Evolutionary conservation across 2,888 invertebrate species (phyloP).

Genomic region (Monochamus alternatus): DNA sequence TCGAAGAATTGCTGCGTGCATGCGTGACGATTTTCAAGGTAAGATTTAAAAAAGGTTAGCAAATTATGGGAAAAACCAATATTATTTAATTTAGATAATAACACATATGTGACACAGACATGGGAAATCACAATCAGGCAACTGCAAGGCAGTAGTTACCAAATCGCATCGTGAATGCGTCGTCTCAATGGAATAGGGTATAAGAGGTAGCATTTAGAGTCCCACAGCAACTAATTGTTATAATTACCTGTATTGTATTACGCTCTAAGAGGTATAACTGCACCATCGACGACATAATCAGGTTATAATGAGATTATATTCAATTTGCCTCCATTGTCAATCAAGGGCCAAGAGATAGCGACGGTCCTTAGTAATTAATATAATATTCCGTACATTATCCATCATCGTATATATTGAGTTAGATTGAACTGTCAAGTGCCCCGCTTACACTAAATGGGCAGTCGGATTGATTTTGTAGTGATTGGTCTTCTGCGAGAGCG

Average conservation of each 20-base stretch:
- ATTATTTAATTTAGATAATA: no score
- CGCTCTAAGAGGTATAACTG: neutral
- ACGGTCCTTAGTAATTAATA: slow-evolving; percentile 46
- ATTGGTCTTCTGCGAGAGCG: neutral
- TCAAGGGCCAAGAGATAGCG: slow-evolving; percentile 44
- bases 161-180: no score
- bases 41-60: no score
- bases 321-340: slow-evolving; percentile 44
- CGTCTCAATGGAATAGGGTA: no score
- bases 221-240: no score
- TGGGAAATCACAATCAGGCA: no score
- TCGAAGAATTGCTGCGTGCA: no score
- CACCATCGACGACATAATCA: slow-evolving; percentile 35
- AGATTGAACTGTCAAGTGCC: slow-evolving; percentile 24
- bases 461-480: slow-evolving; percentile 22
- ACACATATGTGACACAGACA: no score
- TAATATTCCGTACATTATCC: slow-evolving; percentile 42
- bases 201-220: no score
- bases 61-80: no score
- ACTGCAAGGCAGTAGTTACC: no score
- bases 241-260: neutral
- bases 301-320: slow-evolving; percentile 47
- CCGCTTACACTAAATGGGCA: slow-evolving; percentile 15
- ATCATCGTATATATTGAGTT: slow-evolving; percentile 9
- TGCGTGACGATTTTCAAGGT: no score